Evolutionary conservation across 2,113 vertebrate species (phyloP).

Genomic region (Tachysurus fulvidraco): DNA sequence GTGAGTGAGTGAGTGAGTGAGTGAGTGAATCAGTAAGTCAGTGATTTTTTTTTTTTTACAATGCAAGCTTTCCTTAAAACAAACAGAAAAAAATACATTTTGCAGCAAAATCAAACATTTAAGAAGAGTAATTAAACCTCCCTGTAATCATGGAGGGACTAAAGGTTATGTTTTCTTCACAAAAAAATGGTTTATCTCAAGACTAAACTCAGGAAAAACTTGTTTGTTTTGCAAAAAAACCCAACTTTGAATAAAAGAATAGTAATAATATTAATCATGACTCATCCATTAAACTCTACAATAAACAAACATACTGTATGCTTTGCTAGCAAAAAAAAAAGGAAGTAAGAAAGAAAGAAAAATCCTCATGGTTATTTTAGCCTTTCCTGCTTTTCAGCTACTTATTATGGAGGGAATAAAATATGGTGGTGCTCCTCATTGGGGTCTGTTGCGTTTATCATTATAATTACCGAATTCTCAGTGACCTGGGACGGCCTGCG

Average conservation of each 20-base stretch:
- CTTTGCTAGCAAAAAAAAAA: not conserved
- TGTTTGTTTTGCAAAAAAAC: not conserved
- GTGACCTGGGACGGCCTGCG: constrained; percentile 30
- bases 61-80: no score
- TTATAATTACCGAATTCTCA: constrained; percentile 42
- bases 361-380: not conserved
- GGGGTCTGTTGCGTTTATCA: constrained; percentile 45
- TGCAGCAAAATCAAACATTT: no score
- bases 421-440: constrained; percentile 26
- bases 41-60: no score
- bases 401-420: constrained; percentile 38
- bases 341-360: not conserved
- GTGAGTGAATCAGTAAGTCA: no score
- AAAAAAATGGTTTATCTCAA: not conserved
- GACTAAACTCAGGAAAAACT: not conserved
- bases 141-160: no score
- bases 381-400: constrained; percentile 2
- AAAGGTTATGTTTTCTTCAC: not conserved
- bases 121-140: no score
- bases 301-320: not conserved
- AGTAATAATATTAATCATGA: not conserved
- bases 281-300: not conserved
- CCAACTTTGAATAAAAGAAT: not conserved
- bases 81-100: no score
- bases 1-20: no score